These are phyloP conservation scores for Sturnus vulgaris DNA, from an alignment of 2,113 vertebrate species.

Conservation along the genomic window DNA sequence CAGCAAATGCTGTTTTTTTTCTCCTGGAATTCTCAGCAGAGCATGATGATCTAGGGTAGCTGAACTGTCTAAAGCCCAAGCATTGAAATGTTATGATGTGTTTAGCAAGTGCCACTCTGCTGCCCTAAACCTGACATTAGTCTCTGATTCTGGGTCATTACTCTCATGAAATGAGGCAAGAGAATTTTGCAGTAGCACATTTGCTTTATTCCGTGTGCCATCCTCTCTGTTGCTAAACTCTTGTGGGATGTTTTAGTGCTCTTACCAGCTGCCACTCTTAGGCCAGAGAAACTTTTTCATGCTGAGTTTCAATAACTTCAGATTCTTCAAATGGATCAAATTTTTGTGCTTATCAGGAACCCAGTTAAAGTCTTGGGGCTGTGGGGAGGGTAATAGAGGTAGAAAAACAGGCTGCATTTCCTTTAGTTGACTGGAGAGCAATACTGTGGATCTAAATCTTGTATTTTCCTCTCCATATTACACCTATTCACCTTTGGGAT, in stretches of 20 bases:
- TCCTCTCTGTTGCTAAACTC: neutral
- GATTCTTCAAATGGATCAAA: neutral
- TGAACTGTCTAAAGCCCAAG: neutral
- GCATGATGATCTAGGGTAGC: neutral
- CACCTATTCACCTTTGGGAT: neutral
- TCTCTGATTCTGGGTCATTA: neutral
- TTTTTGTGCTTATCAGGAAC: neutral
- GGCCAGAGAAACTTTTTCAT: neutral
- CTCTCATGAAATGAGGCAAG: neutral
- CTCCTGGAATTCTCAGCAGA: neutral
- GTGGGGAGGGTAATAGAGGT: neutral
- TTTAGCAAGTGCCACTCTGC: neutral
- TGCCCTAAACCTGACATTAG: neutral
- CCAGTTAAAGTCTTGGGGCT: neutral
- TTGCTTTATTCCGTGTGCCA: neutral
- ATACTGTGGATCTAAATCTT: neutral
- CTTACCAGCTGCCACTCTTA: neutral
- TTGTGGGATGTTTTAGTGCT: neutral
- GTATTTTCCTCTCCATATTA: neutral
- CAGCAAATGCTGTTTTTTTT: neutral
- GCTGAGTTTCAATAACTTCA: neutral
- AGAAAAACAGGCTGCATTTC: neutral
- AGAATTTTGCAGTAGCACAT: neutral
- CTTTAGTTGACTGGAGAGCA: neutral
- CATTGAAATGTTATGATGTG: neutral